phyloP scores from a whole-genome alignment of 2,888 invertebrate genomes.

The Conomelus anceps region DNA sequence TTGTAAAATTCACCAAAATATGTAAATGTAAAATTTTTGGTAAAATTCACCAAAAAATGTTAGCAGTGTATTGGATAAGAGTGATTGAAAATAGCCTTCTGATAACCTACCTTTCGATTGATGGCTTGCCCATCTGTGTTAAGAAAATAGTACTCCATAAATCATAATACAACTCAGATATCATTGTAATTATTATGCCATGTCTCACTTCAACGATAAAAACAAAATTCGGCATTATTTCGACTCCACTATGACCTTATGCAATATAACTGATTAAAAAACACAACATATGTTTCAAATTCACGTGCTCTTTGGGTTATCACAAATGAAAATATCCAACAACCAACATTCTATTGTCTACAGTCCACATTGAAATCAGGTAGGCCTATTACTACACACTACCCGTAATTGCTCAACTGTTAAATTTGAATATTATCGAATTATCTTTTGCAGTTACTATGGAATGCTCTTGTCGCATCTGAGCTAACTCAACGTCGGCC shows the following conservation, averaged over 20 bases:
- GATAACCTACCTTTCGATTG: too few species aligned
- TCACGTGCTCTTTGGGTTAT: neutral
- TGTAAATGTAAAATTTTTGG: too few species aligned
- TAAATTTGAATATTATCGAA: neutral
- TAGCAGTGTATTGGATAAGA: too few species aligned
- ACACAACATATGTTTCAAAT: neutral
- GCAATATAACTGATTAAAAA: neutral
- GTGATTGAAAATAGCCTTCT: too few species aligned
- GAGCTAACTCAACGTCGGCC: neutral
- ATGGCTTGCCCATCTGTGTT: too few species aligned
- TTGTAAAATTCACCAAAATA: too few species aligned
- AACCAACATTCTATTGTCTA: neutral
- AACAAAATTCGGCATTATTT: neutral
- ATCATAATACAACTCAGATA: too few species aligned
- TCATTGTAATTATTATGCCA: neutral
- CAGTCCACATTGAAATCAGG: neutral
- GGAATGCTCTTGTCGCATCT: neutral
- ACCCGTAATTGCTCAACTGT: neutral
- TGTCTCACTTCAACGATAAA: neutral
- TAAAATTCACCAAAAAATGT: too few species aligned
- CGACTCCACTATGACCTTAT: neutral
- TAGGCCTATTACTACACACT: neutral
- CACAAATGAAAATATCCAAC: neutral
- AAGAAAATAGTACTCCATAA: too few species aligned
- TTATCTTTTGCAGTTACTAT: neutral